phyloP scores from a whole-genome alignment of 1,140 invertebrate species.

The Agrypnia vestita region DNA sequence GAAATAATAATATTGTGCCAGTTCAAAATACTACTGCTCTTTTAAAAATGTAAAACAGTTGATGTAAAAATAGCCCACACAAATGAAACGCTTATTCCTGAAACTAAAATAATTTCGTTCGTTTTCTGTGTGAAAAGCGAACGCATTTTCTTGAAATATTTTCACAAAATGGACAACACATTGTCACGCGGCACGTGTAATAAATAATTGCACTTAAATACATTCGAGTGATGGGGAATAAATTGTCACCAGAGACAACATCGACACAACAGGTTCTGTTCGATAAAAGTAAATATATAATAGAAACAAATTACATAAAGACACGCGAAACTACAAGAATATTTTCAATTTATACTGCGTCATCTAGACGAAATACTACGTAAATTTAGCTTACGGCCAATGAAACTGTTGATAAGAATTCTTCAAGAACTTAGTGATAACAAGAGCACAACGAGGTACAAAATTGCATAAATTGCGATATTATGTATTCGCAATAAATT shows the following conservation, averaged over 20 bases:
- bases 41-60: too few species aligned
- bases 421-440: slow-evolving; percentile 17
- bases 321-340: slow-evolving; percentile 10
- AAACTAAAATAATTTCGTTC: slow-evolving; percentile 37
- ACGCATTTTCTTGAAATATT: slow-evolving; percentile 38
- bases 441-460: slow-evolving; percentile 3
- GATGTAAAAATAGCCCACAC: slow-evolving; percentile 5
- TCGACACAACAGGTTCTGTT: too few species aligned
- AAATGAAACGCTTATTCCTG: slow-evolving; percentile 38
- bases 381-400: not conserved
- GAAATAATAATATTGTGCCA: not conserved
- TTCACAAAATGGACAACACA: slow-evolving; percentile 32
- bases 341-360: slow-evolving; percentile 32
- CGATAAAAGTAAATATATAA: not conserved
- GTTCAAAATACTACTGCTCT: not conserved
- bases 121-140: slow-evolving; percentile 19
- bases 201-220: slow-evolving; percentile 11
- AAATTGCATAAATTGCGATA: not conserved
- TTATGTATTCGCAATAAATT: too few species aligned
- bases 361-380: slow-evolving; percentile 14
- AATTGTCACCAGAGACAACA: not conserved
- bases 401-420: slow-evolving; percentile 28
- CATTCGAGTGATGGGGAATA: not conserved
- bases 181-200: slow-evolving; percentile 27
- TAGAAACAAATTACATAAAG: slow-evolving; percentile 4